phyloP scores from a whole-genome alignment of 2,113 vertebrate genomes.

The Gallinago jamesoni region DNA sequence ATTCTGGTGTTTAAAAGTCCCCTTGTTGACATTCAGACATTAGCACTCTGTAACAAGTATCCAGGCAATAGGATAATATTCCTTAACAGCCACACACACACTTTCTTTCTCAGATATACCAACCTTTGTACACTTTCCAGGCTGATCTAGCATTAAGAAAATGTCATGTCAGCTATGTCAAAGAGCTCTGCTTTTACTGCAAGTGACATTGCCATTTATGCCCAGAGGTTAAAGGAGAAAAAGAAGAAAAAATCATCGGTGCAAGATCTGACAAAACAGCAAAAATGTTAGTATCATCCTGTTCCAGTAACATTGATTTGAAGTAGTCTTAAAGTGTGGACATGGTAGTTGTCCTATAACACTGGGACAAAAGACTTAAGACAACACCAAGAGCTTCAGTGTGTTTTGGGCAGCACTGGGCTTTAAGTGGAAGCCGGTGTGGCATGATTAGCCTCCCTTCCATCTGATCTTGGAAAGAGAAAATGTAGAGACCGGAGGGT shows the following conservation, averaged over 20 bases:
- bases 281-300: neutral
- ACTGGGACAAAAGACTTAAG: neutral
- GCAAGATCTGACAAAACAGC: neutral
- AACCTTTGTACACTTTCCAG: neutral
- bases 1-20: neutral
- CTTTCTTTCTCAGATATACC: neutral
- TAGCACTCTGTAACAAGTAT: slow-evolving; percentile 34
- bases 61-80: slow-evolving; percentile 18
- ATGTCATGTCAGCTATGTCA: slow-evolving; percentile 44
- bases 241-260: neutral
- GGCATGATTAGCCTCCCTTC: fast-evolving
- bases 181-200: slow-evolving; percentile 3
- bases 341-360: neutral
- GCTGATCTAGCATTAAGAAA: slow-evolving; percentile 39
- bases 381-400: neutral
- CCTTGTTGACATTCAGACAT: slow-evolving; percentile 7
- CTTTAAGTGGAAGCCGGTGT: neutral
- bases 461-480: neutral
- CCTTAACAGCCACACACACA: neutral
- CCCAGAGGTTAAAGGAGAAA: neutral
- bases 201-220: neutral
- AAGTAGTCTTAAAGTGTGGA: neutral
- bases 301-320: neutral
- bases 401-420: neutral
- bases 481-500: neutral